Percentiles rank a stretch among this genome's conserved stretches.
phyloP scores from a whole-genome alignment of 2,113 vertebrate species.

The Shinisaurus crocodilurus region DNA sequence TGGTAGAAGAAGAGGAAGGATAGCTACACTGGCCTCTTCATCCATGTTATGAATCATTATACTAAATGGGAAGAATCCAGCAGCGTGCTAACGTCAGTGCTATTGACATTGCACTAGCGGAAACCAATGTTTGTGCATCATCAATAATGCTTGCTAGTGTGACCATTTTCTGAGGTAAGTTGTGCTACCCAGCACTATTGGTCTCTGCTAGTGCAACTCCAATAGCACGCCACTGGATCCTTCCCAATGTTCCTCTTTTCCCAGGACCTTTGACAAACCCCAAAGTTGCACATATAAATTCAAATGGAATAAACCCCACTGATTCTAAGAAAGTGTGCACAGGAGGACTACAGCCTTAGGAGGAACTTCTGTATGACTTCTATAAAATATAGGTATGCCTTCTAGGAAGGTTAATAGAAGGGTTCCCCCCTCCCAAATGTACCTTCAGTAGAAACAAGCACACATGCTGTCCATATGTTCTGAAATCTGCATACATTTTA shows the following conservation, averaged over 20 bases:
- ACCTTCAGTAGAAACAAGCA: background rate
- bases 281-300: background rate
- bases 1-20: background rate
- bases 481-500: background rate
- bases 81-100: too few relatives aligned
- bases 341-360: background rate
- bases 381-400: background rate
- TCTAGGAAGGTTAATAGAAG: background rate
- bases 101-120: too few relatives aligned
- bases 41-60: background rate
- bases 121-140: too few relatives aligned
- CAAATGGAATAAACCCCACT: background rate
- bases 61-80: too few relatives aligned
- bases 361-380: background rate
- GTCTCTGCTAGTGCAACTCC: background rate
- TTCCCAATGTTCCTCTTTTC: background rate
- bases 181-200: too few relatives aligned
- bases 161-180: too few relatives aligned
- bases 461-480: too few relatives aligned
- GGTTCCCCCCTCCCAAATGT: background rate
- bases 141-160: too few relatives aligned
- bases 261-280: background rate
- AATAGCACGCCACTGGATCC: too few relatives aligned
- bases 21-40: background rate
- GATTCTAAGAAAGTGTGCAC: background rate